Base-by-base conservation (phyloP, 1,140 invertebrate genomes). In the Tetramorium alpestre region DNA sequence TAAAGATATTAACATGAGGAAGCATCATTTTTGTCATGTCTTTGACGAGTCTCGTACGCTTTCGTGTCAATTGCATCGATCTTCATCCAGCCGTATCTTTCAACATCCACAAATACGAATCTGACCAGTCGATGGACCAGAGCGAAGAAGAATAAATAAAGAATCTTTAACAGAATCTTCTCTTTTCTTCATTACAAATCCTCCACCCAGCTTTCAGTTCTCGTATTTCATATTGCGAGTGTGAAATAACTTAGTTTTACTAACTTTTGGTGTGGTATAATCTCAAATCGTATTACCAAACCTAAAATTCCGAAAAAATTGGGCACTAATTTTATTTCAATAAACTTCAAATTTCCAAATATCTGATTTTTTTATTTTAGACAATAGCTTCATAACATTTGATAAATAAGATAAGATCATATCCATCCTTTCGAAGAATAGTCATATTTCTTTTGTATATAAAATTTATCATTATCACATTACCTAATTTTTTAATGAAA, bases 81-180 rank as follows among this genome's bases (percentile, higher is more conserved):
- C 41, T 49, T 11, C 69, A 84, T 51, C 41, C 67, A 60, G 56
- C 4, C 41, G 56, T 60, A 47, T 22, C 4, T 33, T 47, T 38
- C 16, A 54, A 47, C 78, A 58, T 49, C 54, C 2, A 18, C 41
- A 22, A 73, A 75, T 84, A 56, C 54, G 54, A 73, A 60, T 84
- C 13, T 41, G 38, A 84, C 67, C 49, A 81, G 28, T 65, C 78
- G 58, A 56, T 85, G 75, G 84, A 89, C 76, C 85, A 70, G 89
- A 85, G 78, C 44, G 62, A 58, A 90, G 84, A 76, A 49, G 51
- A 58, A 70, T 51, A 85, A 92, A 90, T 91, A 91, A 91, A 81
- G 38, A 75, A 58, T 51, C 18, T 90, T 54, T 1, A 76, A 81
- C 33, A 70, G 33, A 85, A 87, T 16, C 51, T 60, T 8, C 11